These are phyloP conservation scores for Arenaria interpres DNA, from an alignment of 2,113 vertebrate genomes.

Conservation along the genomic window DNA sequence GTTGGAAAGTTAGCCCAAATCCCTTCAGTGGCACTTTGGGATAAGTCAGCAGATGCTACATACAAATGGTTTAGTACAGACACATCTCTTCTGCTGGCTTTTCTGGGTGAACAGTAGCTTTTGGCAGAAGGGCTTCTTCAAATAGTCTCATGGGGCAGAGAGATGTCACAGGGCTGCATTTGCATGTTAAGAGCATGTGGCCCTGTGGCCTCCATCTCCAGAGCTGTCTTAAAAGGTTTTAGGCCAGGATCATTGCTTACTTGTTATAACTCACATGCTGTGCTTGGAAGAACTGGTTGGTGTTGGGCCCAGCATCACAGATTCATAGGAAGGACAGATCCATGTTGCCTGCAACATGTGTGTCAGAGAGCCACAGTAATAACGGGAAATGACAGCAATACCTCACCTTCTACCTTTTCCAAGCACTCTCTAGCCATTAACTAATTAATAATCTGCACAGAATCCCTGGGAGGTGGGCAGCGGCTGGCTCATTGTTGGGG, in stretches of 20 bases:
- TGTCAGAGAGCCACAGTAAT: neutral
- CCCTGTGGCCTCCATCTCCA: neutral
- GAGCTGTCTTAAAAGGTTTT: neutral
- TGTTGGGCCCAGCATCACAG: neutral
- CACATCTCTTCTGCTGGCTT: neutral
- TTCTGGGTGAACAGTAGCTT: neutral
- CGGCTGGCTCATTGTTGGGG: neutral
- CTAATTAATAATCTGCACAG: neutral
- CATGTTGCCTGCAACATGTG: neutral
- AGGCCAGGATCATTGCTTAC: neutral
- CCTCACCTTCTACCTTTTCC: neutral
- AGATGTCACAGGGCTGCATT: rapidly evolving
- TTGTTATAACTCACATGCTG: neutral
- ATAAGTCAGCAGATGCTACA: neutral
- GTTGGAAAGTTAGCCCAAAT: neutral
- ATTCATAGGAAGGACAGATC: neutral
- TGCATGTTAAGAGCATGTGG: neutral
- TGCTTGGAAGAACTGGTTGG: neutral
- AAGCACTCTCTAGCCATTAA: neutral
- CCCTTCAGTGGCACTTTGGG: neutral
- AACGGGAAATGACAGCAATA: neutral
- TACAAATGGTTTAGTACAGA: neutral
- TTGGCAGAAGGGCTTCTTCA: neutral
- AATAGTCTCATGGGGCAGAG: rapidly evolving
- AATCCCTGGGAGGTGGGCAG: neutral